Conservation (phyloP, 2,113 vertebrate species). For the Sinocyclocheilus maitianheensis region DNA sequence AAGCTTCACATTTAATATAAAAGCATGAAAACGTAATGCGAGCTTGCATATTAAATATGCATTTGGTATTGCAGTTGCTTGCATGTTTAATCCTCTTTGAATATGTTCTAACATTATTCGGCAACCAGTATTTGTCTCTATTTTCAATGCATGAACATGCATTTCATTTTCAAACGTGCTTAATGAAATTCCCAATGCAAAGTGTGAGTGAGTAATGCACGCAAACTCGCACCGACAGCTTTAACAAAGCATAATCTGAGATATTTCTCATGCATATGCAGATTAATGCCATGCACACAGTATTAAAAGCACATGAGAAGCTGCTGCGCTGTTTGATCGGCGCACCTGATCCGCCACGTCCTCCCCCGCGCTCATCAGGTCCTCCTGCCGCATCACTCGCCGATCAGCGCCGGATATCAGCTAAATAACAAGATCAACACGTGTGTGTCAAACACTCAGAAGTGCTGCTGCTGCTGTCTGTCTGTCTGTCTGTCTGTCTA, state of each 20-base stretch:
- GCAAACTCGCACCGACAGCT: neutral
- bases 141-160: neutral
- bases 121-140: neutral
- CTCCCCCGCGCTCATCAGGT: constrained; percentile 79
- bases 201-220: neutral
- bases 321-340: neutral
- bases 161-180: neutral
- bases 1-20: neutral
- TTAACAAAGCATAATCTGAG: neutral
- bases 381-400: constrained; percentile 75
- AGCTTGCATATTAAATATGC: no score
- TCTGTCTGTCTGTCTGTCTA: no score
- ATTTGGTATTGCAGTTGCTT: no score
- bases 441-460: constrained; percentile 62
- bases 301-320: no score
- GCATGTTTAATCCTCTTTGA: neutral
- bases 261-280: neutral
- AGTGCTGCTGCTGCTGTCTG: constrained; percentile 53
- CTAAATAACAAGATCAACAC: no score
- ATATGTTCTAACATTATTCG: neutral
- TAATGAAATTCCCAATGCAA: neutral
- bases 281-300: neutral
- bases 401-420: neutral
- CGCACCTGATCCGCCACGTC: constrained; percentile 80
- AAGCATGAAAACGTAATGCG: neutral